phyloP scores from a whole-genome alignment of 2,113 vertebrate species.

The Suncus etruscus region DNA sequence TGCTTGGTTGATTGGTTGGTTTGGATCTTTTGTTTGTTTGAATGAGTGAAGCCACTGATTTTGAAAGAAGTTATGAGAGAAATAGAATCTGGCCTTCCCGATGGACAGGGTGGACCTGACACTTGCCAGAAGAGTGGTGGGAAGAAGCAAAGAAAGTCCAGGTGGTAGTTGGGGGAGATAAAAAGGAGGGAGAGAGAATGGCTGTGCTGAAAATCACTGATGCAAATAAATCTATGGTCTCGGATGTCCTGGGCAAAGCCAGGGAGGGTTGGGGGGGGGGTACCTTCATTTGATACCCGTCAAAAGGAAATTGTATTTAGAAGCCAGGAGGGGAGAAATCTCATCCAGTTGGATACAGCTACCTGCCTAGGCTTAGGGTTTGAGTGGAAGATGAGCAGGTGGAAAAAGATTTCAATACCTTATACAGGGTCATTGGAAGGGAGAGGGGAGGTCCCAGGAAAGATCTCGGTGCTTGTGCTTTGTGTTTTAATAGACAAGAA shows the following conservation, averaged over 20 bases:
- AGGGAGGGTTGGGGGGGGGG: not conserved
- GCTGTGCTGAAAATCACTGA: accelerated
- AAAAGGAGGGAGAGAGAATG: accelerated
- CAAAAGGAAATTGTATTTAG: not conserved
- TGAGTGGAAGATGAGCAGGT: not conserved
- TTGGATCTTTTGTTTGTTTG: conserved; percentile 56
- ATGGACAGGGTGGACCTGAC: not conserved
- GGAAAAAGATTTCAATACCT: not conserved
- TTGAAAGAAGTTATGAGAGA: conserved; percentile 45
- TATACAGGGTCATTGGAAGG: no score
- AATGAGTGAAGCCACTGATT: conserved; percentile 44
- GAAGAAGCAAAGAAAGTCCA: not conserved
- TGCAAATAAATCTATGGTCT: accelerated
- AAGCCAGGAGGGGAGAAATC: not conserved
- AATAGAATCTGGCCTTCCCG: conserved; percentile 54
- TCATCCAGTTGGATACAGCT: accelerated
- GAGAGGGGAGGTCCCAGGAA: not conserved
- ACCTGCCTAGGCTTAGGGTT: not conserved
- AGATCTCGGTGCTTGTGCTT: not conserved
- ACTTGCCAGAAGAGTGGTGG: not conserved
- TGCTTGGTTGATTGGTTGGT: not conserved
- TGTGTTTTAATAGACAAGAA: not conserved
- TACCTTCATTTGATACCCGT: not conserved
- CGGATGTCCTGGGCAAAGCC: not conserved
- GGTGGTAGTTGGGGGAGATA: accelerated